Evolutionary conservation across 2,113 vertebrate genomes (phyloP), one percentile per base, ranked within the genome.

Genomic region (Engraulis encrasicolus): DNA sequence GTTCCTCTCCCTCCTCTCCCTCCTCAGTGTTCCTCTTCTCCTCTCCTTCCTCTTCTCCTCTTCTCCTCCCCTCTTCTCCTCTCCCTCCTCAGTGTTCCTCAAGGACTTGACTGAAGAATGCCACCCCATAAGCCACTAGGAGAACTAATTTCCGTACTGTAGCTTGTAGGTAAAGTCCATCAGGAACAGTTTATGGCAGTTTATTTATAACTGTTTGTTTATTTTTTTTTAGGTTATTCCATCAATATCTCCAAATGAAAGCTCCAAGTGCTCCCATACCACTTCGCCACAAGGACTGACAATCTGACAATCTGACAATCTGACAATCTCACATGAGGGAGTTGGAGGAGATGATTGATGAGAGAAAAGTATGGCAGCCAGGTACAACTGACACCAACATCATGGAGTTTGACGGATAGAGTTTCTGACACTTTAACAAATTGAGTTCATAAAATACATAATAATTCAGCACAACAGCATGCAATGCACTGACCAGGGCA

Each of bases 331-430:
- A 80, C 78, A 83, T 86, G 83, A 87, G n/a, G n/a, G n/a, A n/a
- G n/a, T n/a, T n/a, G 54, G 54, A 83, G 84, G 80, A 85, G 88
- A 86, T 52, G 83, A 88, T 90, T 90, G 79, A 79, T 84, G 85
- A 81, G 84, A 71, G 77, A 81, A 87, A 87, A 85, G 82, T 87
- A 82, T 23, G 79, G 52, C 19, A 58, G 52, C 19, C 18, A 58
- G 17, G 6, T 17, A 20, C 20, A 58, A 58, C 54, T 6, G 20
- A n/a, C 19, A 58, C 58, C 31, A 14, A 14, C 6, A 66, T 66
- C 58, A 66, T 2, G 20, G 19, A 11, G 23, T 66, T 23, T 31
- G 23, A 27, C 23, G n/a, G n/a, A n/a, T 11, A 66, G 27, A 2
- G n/a, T 27, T 66, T n/a, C 3, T 27, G 58, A 23, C 58, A 66